Base-by-base conservation (phyloP, 2,797 vertebrate species). In the Philypnodon macrostomus region DNA sequence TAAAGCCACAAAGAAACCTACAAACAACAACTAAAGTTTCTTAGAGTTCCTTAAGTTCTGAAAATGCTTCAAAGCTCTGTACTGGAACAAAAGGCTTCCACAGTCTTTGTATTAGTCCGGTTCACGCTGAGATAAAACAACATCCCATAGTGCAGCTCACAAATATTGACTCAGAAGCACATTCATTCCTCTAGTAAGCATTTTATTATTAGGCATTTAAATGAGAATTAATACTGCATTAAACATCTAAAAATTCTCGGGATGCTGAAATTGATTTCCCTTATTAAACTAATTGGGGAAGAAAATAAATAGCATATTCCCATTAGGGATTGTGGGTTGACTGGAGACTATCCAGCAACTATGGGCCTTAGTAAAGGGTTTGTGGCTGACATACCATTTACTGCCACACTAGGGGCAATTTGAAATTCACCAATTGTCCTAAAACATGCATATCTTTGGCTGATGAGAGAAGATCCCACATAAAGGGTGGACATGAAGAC, bases 121-220 rank as follows among this genome's bases (percentile, higher is more conserved):
- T 44, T 30, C 40, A 30, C 14, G 15, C 40, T 44, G 26, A 29
- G 40, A 30, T 44, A 15, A 44, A 30, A 44, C 40, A 44, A 16
- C 10, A 5, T 29, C 9, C 11, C 26, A 44, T 3, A 26, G 24
- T 44, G 24, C 24, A n/a, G 38, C 37, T 7, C 37, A 24, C 6
- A n/a, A 40, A 9, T 29, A 9, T 17, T 12, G 40, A 17, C 26
- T 44, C 40, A 44, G 12, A 17, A 7, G 26, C 15, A 16, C 26
- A 44, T 29, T 29, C 27, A 2, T 29, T 16, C n/a, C 10, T 44
- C 24, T 29, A 42, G 16, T 27, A 44, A 44, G 26, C 40, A 16
- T 44, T 44, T 44, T n/a, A n/a, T n/a, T n/a, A n/a, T n/a, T n/a
- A n/a, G 19, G 24, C n/a, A 11, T 39, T 17, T n/a, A 30, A 44